A percentile compares a stretch with the other conserved stretches of the same genome.
Conservation (phyloP, 2,113 vertebrate genomes). For the Phyllostomus hastatus region DNA sequence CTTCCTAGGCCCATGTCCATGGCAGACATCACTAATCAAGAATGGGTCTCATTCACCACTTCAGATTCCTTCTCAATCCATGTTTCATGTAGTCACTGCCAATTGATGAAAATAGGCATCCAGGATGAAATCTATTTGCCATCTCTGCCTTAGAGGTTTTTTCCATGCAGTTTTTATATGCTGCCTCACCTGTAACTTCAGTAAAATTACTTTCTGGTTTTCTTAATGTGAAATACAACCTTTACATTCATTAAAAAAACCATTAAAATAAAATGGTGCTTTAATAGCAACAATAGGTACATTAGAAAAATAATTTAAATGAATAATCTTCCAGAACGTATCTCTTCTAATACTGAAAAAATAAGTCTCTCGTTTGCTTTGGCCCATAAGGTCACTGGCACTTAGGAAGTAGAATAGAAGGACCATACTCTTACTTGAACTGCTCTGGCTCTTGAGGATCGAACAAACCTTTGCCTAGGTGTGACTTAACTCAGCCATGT, state of each 20-base stretch:
- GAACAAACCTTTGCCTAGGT: conserved; percentile 30
- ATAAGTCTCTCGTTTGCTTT: background rate
- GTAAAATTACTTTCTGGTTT: background rate
- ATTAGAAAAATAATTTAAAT: background rate
- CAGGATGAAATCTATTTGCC: background rate
- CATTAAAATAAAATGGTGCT: background rate
- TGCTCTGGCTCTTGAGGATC: background rate
- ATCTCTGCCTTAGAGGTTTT: background rate
- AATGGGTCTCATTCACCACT: background rate
- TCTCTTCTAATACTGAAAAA: background rate
- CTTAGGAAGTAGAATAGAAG: background rate
- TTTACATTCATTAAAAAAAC: background rate
- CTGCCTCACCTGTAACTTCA: background rate
- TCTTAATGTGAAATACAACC: background rate
- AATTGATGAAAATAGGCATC: background rate
- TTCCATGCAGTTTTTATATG: background rate
- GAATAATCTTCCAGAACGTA: background rate
- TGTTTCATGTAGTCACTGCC: background rate
- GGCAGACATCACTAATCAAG: background rate
- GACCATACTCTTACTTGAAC: background rate
- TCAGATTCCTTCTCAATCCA: background rate
- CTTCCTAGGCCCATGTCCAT: background rate
- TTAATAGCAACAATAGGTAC: background rate
- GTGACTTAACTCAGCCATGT: conserved; percentile 53
- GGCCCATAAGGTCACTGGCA: background rate